Conservation (phyloP, 64 coral and sea anemone species). For the Pachyseris speciosa region DNA sequence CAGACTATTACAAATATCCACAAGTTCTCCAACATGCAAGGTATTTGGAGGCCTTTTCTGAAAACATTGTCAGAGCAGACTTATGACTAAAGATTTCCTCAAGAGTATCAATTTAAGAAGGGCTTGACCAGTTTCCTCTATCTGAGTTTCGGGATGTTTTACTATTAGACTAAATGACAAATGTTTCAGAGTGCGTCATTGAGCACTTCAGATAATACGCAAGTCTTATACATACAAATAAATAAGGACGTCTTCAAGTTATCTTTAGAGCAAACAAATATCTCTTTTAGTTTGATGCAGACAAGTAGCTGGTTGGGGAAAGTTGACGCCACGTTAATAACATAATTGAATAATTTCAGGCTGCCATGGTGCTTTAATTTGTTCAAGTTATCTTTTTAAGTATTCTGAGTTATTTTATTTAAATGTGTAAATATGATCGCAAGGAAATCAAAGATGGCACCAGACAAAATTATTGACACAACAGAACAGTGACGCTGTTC, state of each 20-base stretch:
- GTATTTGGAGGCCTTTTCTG: too few species aligned
- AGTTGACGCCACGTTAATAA: not conserved
- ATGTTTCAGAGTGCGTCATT: not conserved
- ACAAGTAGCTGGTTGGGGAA: not conserved
- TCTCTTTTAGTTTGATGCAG: not conserved
- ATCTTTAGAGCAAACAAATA: conserved; percentile 50
- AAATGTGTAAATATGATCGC: not conserved
- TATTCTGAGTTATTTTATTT: not conserved
- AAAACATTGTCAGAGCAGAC: too few species aligned
- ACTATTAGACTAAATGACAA: not conserved
- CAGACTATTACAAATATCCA: too few species aligned
- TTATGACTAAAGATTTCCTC: too few species aligned
- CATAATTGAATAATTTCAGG: not conserved
- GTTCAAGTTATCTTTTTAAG: not conserved
- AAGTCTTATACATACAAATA: conserved; percentile 17
- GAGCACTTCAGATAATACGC: not conserved
- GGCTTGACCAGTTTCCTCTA: too few species aligned
- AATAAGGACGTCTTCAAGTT: not conserved
- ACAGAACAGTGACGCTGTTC: not conserved
- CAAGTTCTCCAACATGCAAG: not conserved
- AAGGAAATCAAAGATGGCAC: not conserved
- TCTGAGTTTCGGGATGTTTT: too few species aligned
- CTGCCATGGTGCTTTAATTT: not conserved
- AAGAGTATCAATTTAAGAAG: too few species aligned
- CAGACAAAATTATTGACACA: not conserved